Conservation (phyloP, 2,888 invertebrate species). For the Sericinus montela region DNA sequence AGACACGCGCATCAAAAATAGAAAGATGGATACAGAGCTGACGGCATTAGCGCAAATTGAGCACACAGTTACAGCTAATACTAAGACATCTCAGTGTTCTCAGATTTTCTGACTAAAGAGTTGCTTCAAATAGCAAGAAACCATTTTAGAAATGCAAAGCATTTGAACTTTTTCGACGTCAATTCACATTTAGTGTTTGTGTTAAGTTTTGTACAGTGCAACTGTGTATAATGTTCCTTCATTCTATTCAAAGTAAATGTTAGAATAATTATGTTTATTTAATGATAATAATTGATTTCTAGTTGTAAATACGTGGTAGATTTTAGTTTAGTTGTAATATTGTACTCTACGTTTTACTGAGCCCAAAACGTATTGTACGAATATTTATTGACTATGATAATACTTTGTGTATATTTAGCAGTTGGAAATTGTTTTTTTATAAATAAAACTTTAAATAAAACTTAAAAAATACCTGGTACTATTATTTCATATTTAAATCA, state of each 20-base stretch:
- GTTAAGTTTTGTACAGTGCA: conserved; percentile 28
- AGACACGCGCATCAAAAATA: conserved; percentile 54
- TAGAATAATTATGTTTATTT: conserved; percentile 25
- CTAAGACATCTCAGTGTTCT: conserved; percentile 76
- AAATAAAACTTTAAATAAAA: too few relatives aligned
- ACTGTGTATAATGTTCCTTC: conserved; percentile 58
- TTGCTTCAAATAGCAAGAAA: conserved; percentile 70
- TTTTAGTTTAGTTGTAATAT: conserved; percentile 29
- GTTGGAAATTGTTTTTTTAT: conserved; percentile 5
- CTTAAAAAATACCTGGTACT: too few relatives aligned
- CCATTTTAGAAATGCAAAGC: conserved; percentile 59
- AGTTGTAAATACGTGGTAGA: conserved; percentile 24
- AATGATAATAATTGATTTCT: neutral
- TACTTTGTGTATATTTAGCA: neutral
- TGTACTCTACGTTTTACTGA: conserved; percentile 67
- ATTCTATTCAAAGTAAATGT: conserved; percentile 20
- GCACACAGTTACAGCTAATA: conserved; percentile 63
- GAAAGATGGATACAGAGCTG: conserved; percentile 66
- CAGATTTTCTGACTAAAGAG: conserved; percentile 77
- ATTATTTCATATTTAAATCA: too few relatives aligned
- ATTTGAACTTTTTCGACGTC: conserved; percentile 47
- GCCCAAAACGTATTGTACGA: conserved; percentile 67
- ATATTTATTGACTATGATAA: conserved; percentile 22
- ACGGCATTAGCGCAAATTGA: conserved; percentile 67
- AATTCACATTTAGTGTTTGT: conserved; percentile 38